These are phyloP conservation scores for Indicator indicator DNA, from an alignment of 2,113 vertebrate species.

Conservation along the genomic window DNA sequence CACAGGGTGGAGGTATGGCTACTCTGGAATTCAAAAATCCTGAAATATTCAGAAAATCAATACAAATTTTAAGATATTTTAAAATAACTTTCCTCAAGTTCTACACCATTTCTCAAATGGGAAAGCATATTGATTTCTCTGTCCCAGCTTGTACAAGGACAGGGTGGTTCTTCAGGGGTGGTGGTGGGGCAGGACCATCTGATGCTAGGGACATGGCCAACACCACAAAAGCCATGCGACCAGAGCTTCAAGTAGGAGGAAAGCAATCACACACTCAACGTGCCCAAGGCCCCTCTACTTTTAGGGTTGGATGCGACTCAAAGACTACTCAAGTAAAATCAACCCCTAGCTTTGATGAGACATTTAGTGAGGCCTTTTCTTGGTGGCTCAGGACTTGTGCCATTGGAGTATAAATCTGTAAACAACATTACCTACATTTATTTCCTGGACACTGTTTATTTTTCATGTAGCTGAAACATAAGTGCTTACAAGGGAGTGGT, in stretches of 20 bases:
- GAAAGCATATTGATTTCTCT: not conserved
- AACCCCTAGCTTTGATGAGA: not conserved
- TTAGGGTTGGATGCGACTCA: not conserved
- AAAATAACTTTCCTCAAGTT: conserved; percentile 23
- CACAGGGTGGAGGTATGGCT: not conserved
- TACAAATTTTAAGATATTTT: not conserved
- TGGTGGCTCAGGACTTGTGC: not conserved
- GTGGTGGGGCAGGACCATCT: not conserved
- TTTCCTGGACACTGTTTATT: conserved; percentile 32
- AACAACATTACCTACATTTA: not conserved
- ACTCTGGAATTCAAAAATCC: not conserved
- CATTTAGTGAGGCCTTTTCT: not conserved
- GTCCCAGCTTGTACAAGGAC: not conserved
- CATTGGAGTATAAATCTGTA: not conserved
- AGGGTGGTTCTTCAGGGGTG: not conserved
- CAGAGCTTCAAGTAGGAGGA: not conserved
- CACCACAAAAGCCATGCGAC: not conserved
- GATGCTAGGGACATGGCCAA: not conserved
- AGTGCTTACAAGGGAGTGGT: not conserved
- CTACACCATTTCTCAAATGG: not conserved
- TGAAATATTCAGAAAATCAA: conserved; percentile 24
- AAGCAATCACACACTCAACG: not conserved
- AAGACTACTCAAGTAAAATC: not conserved
- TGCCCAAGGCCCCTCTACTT: not conserved
- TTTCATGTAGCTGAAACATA: not conserved